phyloP scores from a whole-genome alignment of 1,140 invertebrate species.

The Anagrus nilaparvatae region DNA sequence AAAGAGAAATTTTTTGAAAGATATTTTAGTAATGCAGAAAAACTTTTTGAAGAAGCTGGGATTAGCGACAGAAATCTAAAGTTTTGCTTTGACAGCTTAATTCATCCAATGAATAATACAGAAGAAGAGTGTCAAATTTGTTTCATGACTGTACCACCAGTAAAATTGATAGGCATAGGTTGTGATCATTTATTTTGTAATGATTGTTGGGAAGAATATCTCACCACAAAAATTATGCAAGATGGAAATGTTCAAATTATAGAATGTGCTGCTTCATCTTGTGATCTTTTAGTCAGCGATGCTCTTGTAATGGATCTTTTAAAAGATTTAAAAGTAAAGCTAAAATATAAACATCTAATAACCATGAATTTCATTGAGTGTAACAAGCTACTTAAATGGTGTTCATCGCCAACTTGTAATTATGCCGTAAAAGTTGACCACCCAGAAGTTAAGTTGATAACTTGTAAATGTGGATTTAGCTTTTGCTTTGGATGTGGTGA shows the following conservation, averaged over 20 bases:
- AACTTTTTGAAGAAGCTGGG: constrained; percentile 85
- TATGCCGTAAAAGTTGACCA: constrained; percentile 57
- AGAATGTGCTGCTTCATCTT: not conserved
- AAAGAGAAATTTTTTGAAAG: constrained; percentile 96
- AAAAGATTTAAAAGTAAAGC: not conserved
- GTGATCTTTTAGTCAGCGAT: not conserved
- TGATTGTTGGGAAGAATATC: not conserved
- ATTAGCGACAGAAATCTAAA: constrained; percentile 64
- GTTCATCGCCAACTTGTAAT: constrained; percentile 62
- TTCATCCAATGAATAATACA: not conserved
- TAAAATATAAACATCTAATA: not conserved
- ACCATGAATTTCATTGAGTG: constrained; percentile 56
- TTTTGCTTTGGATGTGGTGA: constrained; percentile 66
- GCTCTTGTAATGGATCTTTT: not conserved
- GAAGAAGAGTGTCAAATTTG: not conserved
- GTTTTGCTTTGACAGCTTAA: not conserved
- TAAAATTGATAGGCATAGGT: not conserved
- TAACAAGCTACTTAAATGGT: constrained; percentile 61
- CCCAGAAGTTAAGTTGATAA: constrained; percentile 52
- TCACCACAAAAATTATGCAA: not conserved
- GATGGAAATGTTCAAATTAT: not conserved
- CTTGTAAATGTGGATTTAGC: constrained; percentile 53
- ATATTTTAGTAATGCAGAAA: constrained; percentile 86
- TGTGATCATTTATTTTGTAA: not conserved
- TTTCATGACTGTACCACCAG: not conserved